phyloP scores from a whole-genome alignment of 2,113 vertebrate genomes.

The Hyaena hyaena region DNA sequence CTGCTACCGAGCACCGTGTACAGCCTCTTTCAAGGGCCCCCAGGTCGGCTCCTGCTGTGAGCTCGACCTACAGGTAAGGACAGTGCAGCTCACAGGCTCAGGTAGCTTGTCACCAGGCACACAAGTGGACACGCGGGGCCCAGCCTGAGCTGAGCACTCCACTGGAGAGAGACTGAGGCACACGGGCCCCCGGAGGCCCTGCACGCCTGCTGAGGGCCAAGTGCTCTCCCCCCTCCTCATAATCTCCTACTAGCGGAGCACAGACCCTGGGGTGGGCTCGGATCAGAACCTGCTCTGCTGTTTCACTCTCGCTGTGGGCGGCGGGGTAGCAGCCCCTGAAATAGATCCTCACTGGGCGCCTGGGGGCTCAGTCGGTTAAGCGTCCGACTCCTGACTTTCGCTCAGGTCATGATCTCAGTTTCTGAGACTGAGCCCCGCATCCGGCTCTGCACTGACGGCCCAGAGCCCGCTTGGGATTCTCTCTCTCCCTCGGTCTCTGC shows the following conservation, averaged over 20 bases:
- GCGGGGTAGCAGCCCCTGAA: neutral
- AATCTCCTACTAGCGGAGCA: rapidly evolving
- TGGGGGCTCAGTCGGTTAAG: too few species aligned
- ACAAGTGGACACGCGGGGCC: neutral
- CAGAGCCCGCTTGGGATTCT: too few species aligned
- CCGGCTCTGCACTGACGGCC: too few species aligned
- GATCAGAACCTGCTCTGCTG: neutral
- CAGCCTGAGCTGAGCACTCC: neutral
- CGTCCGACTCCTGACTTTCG: too few species aligned
- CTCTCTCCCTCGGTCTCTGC: too few species aligned
- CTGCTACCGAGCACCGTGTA: neutral
- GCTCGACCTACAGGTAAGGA: neutral
- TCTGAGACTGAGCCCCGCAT: too few species aligned
- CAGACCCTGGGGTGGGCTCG: neutral
- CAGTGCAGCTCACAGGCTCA: neutral
- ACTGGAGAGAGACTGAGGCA: neutral
- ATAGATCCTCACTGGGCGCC: neutral
- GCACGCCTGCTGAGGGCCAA: neutral
- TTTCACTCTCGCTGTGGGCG: neutral
- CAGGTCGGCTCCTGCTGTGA: neutral
- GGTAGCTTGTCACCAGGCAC: neutral
- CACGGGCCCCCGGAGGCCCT: neutral
- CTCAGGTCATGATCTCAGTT: too few species aligned
- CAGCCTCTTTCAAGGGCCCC: neutral
- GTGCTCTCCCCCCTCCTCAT: neutral